phyloP scores from a whole-genome alignment of 2,113 vertebrate genomes.

The Rafetus swinhoei region DNA sequence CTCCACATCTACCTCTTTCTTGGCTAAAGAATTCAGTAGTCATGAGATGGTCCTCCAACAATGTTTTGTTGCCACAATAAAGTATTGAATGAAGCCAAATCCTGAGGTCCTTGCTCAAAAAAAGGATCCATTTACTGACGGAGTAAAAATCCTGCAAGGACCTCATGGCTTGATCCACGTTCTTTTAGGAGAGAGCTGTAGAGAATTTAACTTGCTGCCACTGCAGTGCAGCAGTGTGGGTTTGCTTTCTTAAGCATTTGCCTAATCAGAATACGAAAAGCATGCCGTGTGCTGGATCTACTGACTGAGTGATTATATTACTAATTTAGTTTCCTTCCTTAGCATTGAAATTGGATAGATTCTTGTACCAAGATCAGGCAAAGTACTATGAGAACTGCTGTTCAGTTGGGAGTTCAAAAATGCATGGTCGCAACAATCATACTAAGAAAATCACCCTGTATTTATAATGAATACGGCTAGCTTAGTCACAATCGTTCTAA shows the following conservation, averaged over 20 bases:
- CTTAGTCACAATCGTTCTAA: neutral
- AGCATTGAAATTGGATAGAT: neutral
- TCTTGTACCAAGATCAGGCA: neutral
- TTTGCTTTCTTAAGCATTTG: neutral
- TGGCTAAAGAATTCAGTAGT: neutral
- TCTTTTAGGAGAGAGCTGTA: neutral
- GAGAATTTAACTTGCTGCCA: neutral
- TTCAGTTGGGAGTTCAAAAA: neutral
- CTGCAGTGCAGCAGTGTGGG: too few species aligned
- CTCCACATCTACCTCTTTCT: neutral
- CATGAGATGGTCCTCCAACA: neutral
- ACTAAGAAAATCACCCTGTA: too few species aligned
- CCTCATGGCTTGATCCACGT: neutral
- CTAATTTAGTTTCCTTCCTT: neutral
- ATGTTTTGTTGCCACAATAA: neutral
- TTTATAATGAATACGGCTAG: too few species aligned
- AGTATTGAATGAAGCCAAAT: neutral
- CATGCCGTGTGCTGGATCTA: neutral
- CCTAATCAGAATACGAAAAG: neutral
- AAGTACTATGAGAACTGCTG: neutral
- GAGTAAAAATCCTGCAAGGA: neutral
- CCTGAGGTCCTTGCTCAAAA: neutral
- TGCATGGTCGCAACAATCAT: too few species aligned
- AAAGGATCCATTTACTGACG: neutral
- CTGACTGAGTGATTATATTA: neutral